phyloP scores from a whole-genome alignment of 2,888 invertebrate species.

The Arge pagana region DNA sequence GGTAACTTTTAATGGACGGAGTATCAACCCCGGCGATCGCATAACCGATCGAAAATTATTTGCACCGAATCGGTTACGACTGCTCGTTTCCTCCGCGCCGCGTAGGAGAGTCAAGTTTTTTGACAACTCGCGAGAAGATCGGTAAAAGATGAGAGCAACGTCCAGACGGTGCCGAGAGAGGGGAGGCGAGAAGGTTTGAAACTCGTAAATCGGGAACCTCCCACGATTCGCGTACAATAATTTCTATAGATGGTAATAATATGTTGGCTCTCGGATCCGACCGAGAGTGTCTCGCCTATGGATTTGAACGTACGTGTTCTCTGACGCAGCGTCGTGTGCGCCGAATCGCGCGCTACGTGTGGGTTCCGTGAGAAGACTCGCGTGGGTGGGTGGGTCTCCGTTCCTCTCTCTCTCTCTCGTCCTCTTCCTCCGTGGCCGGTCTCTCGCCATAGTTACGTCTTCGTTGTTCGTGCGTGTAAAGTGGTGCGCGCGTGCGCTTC shows the following conservation, averaged over 20 bases:
- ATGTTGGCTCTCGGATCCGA: constrained; percentile 21
- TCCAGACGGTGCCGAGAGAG: too few relatives aligned
- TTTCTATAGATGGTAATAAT: constrained; percentile 27
- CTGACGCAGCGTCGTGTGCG: neutral
- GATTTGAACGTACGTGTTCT: constrained; percentile 12
- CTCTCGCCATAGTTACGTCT: too few relatives aligned
- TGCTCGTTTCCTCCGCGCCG: too few relatives aligned
- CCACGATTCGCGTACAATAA: constrained; percentile 24
- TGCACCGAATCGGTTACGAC: too few relatives aligned
- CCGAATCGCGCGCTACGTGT: constrained; percentile 6
- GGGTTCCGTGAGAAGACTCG: constrained; percentile 10
- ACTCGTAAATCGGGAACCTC: constrained; percentile 22
- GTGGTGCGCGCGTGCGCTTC: neutral
- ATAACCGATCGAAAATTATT: too few relatives aligned
- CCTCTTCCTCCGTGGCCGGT: neutral
- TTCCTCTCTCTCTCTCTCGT: neutral
- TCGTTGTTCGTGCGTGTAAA: constrained; percentile 32
- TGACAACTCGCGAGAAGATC: too few relatives aligned
- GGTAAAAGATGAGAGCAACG: too few relatives aligned
- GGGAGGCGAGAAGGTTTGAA: constrained; percentile 21
- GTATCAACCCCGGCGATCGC: too few relatives aligned
- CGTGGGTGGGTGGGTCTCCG: neutral
- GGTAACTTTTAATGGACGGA: too few relatives aligned
- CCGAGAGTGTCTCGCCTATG: constrained; percentile 13
- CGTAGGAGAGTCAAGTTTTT: too few relatives aligned